Base-by-base conservation (phyloP, 2,113 vertebrate species). In the Spizaetus ornatus region DNA sequence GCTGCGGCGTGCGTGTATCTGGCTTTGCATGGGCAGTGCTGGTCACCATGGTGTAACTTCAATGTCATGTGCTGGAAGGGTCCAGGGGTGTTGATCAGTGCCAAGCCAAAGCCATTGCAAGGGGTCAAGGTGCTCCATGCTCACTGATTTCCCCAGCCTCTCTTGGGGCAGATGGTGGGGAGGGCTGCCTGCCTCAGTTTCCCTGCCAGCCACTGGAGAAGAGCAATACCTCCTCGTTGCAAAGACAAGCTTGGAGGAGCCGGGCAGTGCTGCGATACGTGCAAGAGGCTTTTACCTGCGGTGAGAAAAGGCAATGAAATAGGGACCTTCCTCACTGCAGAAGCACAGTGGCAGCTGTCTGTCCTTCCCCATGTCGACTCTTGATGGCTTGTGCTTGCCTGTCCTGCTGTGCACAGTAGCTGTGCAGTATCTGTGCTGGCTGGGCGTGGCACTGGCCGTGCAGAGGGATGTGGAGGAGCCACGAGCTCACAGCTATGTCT, bases 191-290 rank as follows among this genome's bases (percentile, higher is more conserved):
- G 81, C 72, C 71, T 70, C 66, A 40, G 53, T 36, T 61, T 32
- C 48, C 31, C 52, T 62, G 12, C n/a, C 73, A 67, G 79, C 21
- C 55, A 8, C 12, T 25, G 50, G 32, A 7, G 65, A 22, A 10
- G 31, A 55, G 31, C 21, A 3, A 0, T 18, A 16, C 26, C 66
- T 61, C 36, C n/a, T 58, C 17, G 21, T 84, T 20, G 32, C 32
- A 18, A 31, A 7, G 77, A 2, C 11, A 2, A 8, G 40, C 40
- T 69, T 53, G 45, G 27, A 32, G 18, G 70, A 62, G 66, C 25
- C 6, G 10, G 55, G 6, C n/a, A 23, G 14, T 16, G 42, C 40
- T 36, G 47, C 2, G 1, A 10, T 13, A 9, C 0, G 0, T 47
- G 67, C 47, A 36, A 16, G 27, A n/a, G 25, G 19, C 36, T 43